Conservation (phyloP, 1,140 invertebrate species). For the Nylanderia fulva region DNA sequence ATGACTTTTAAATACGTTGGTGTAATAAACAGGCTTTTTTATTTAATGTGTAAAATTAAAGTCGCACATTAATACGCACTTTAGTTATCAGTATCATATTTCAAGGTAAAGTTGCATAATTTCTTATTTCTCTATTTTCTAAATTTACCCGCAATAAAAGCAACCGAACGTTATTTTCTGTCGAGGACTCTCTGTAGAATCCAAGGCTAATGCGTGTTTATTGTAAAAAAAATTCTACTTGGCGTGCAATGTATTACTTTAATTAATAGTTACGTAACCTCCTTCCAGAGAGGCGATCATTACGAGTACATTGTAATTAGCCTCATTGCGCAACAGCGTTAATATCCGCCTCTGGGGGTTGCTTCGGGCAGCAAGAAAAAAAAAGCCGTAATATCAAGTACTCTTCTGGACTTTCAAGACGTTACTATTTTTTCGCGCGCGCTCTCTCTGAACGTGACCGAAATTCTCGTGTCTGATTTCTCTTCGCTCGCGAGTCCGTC, state of each 20-base stretch:
- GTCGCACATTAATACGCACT: neutral
- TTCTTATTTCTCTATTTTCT: neutral
- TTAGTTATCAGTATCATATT: neutral
- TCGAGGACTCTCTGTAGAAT: conserved; percentile 19
- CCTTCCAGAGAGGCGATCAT: conserved; percentile 40
- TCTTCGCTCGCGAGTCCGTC: conserved; percentile 5
- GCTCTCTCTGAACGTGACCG: conserved; percentile 32
- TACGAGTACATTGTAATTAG: conserved; percentile 51
- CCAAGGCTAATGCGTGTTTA: conserved; percentile 30
- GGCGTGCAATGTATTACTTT: conserved; percentile 55
- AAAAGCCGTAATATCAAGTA: conserved; percentile 37
- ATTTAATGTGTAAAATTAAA: neutral
- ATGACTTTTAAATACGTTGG: neutral
- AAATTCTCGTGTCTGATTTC: conserved; percentile 56
- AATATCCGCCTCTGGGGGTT: conserved; percentile 24
- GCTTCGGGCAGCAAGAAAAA: neutral
- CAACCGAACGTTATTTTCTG: neutral
- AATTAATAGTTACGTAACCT: conserved; percentile 60
- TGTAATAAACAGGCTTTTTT: neutral
- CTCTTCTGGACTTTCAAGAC: conserved; percentile 8
- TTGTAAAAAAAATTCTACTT: conserved; percentile 20
- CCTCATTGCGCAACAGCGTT: conserved; percentile 32
- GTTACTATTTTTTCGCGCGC: conserved; percentile 41
- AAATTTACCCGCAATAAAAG: neutral
- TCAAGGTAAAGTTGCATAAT: neutral